Evolutionary conservation across 2,888 invertebrate genomes (phyloP), one percentile per base, ranked within the genome.

Genomic region (Chamaedrilus cognettii): DNA sequence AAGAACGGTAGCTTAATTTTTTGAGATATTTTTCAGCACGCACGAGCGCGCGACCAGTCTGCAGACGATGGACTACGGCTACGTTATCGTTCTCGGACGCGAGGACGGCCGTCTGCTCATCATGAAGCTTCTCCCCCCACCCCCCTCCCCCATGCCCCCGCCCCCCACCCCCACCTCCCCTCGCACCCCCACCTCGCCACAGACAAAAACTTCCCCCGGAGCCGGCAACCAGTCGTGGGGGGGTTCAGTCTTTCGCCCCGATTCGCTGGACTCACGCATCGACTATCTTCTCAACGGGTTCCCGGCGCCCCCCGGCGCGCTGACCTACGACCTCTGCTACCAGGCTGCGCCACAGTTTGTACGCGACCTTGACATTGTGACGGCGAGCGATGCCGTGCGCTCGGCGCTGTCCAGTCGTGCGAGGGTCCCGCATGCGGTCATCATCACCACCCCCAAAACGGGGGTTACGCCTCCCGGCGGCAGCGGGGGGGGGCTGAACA

Each of bases 81-180:
- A 74, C 64, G 58, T 69, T 15, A 11, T 69, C 26, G 57, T 73
- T 23, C 55, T 73, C 34, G 74, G 74, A n/a, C 62, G 73, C 11
- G 72, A 72, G 61, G 74, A 74, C 50, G 74, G 74, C 11, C 72
- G 71, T 26, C 49, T 74, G 64, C 65, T 74, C 19, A 68, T 67
- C 31, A 67, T 70, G 69, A 73, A 71, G 59, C 63, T 74, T 33
- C 33, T 71, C 11, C 26, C 30, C 33, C n/a, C n/a, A n/a, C n/a
- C n/a, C n/a, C n/a, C n/a, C n/a, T n/a, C n/a, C n/a, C n/a, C n/a
- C n/a, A n/a, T n/a, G n/a, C n/a, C n/a, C n/a, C n/a, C n/a, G n/a
- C n/a, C n/a, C n/a, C n/a, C n/a, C n/a, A n/a, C n/a, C n/a, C n/a
- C n/a, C n/a, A n/a, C n/a, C n/a, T n/a, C n/a, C n/a, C n/a, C n/a